A percentile compares a stretch with the other conserved stretches of the same genome.
Conservation (phyloP, 2,888 invertebrate genomes). For the Acanthosepion pharaonis region DNA sequence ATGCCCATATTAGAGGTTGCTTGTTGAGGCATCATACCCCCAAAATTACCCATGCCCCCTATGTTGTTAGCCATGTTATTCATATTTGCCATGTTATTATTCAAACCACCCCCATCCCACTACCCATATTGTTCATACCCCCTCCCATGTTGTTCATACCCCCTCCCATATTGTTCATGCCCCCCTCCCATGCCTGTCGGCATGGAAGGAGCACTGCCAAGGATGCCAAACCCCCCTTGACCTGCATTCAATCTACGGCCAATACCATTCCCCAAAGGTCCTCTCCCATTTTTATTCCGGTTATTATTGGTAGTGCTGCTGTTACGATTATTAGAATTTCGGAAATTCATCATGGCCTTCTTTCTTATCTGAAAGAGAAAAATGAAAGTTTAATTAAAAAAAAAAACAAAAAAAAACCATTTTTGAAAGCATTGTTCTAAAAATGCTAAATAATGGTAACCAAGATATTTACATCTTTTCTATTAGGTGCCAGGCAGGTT, state of each 20-base stretch:
- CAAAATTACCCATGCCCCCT: constrained; percentile 24
- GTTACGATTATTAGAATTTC: constrained; percentile 38
- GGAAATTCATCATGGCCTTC: constrained; percentile 39
- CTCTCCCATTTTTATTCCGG: constrained; percentile 38
- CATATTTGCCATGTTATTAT: not conserved
- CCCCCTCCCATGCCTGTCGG: constrained; percentile 41
- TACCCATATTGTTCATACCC: constrained; percentile 43
- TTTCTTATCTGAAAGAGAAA: constrained; percentile 14
- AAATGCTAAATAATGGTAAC: too few species aligned
- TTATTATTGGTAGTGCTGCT: not conserved
- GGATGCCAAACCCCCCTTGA: constrained; percentile 38
- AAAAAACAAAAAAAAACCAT: too few species aligned
- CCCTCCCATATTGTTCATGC: not conserved
- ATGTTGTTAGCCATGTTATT: constrained; percentile 42
- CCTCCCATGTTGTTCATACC: constrained; percentile 41
- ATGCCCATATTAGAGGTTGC: constrained; percentile 42
- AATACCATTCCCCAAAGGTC: not conserved
- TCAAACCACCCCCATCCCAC: not conserved
- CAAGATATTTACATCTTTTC: too few species aligned
- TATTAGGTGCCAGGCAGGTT: too few species aligned
- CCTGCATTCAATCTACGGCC: not conserved
- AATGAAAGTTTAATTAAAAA: not conserved
- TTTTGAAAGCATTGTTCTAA: too few species aligned
- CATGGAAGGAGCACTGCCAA: constrained; percentile 44
- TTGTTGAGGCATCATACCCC: constrained; percentile 43